A percentile compares a stretch with the other conserved stretches of the same genome.
Conservation (phyloP, 1,140 invertebrate species). For the Dufourea novaeangliae region DNA sequence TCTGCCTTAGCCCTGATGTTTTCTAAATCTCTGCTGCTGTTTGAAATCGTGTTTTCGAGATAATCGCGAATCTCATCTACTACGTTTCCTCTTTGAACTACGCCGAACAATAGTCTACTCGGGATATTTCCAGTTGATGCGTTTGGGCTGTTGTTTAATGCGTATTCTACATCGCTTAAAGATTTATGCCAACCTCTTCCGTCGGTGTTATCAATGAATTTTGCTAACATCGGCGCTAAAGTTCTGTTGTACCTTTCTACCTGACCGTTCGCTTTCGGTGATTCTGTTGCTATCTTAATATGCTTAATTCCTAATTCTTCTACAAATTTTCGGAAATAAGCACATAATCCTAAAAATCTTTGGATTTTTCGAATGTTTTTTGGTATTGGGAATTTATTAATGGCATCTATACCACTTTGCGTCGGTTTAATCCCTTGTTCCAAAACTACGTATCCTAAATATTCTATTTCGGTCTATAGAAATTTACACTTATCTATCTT, state of each 20-base stretch:
- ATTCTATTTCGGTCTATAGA: slow-evolving; percentile 28
- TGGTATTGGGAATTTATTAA: slow-evolving; percentile 3
- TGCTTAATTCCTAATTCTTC: slow-evolving; percentile 11
- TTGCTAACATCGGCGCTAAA: not conserved
- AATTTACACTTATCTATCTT: slow-evolving; percentile 29
- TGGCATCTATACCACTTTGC: not conserved
- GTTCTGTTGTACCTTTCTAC: not conserved
- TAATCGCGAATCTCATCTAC: not conserved
- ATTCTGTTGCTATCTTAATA: not conserved
- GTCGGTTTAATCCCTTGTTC: not conserved
- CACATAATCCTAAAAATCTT: slow-evolving; percentile 25
- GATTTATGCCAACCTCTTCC: not conserved
- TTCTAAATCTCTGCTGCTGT: not conserved
- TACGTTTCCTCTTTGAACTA: not conserved
- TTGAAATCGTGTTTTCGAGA: not conserved
- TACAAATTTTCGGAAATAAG: slow-evolving; percentile 38
- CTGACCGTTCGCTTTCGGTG: not conserved
- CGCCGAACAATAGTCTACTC: slow-evolving; percentile 4
- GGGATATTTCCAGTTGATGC: not conserved
- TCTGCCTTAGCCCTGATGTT: not conserved
- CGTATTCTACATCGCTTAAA: not conserved
- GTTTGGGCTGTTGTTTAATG: not conserved
- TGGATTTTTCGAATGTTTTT: not conserved
- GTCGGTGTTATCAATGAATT: not conserved
- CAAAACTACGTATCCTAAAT: slow-evolving; percentile 28